Conservation (phyloP, 2,113 vertebrate genomes). For the Ornithorhynchus anatinus region DNA sequence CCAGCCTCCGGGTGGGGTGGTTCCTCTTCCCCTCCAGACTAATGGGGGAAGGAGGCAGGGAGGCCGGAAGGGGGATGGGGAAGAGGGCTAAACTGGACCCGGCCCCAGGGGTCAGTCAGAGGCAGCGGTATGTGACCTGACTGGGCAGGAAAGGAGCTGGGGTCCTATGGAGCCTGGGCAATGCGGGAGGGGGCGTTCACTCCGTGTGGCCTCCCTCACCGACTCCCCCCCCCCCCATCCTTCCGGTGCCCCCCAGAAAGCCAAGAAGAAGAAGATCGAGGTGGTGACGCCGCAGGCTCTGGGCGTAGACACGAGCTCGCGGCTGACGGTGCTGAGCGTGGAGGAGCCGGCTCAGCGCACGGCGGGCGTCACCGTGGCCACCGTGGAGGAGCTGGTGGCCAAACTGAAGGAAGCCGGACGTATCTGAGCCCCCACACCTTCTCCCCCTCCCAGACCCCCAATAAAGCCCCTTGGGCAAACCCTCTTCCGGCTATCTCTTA, state of each 20-base stretch:
- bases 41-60: background rate
- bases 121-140: no score
- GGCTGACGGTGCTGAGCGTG: conserved; percentile 78
- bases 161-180: background rate
- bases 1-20: no score
- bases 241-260: conserved; percentile 85
- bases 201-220: no score
- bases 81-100: background rate
- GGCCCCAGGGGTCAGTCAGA: no score
- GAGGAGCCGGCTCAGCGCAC: conserved; percentile 85
- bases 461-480: no score
- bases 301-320: conserved; percentile 81
- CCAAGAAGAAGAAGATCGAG: conserved; percentile 91
- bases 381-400: conserved; percentile 80
- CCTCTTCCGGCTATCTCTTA: no score
- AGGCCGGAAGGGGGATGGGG: background rate
- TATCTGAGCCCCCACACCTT: conserved; percentile 63
- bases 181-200: background rate
- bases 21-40: no score
- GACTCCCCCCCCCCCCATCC: background rate
- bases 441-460: no score
- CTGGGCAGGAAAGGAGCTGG: background rate
- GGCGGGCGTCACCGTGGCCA: conserved; percentile 86
- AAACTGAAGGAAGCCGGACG: conserved; percentile 81
- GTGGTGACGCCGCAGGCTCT: conserved; percentile 81